These are phyloP conservation scores for Tragelaphus scriptus DNA, from an alignment of 2,113 vertebrate species.

Conservation along the genomic window DNA sequence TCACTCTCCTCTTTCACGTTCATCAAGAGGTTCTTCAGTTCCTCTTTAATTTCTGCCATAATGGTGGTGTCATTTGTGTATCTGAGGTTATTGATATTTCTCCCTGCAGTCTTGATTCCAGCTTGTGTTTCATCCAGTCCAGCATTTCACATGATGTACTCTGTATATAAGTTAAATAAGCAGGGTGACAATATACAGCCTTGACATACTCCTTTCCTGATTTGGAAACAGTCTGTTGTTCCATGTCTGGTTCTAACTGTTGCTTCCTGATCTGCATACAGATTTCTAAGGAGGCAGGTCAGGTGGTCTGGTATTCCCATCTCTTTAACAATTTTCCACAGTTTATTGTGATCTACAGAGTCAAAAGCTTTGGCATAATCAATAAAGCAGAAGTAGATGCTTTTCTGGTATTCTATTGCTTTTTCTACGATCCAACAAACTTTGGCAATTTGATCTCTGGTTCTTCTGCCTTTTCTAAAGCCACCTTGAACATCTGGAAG, in stretches of 20 bases:
- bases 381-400: background rate
- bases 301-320: background rate
- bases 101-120: background rate
- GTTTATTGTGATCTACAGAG: background rate
- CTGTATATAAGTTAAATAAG: background rate
- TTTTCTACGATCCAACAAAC: rapidly evolving
- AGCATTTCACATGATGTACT: background rate
- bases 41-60: background rate
- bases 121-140: background rate
- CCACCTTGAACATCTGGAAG: background rate
- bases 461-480: background rate
- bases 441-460: background rate
- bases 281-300: background rate
- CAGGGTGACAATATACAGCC: background rate
- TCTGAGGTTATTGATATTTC: background rate
- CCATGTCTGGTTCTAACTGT: background rate
- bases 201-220: background rate
- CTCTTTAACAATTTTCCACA: background rate
- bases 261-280: background rate
- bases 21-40: background rate
- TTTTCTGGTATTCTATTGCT: background rate
- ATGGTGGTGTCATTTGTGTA: background rate
- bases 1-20: background rate
- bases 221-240: background rate
- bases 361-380: background rate